A percentile compares a stretch with the other conserved stretches of the same genome.
These are phyloP conservation scores for Pseudoatta argentina DNA, from an alignment of 1,140 invertebrate genomes.

Conservation along the genomic window DNA sequence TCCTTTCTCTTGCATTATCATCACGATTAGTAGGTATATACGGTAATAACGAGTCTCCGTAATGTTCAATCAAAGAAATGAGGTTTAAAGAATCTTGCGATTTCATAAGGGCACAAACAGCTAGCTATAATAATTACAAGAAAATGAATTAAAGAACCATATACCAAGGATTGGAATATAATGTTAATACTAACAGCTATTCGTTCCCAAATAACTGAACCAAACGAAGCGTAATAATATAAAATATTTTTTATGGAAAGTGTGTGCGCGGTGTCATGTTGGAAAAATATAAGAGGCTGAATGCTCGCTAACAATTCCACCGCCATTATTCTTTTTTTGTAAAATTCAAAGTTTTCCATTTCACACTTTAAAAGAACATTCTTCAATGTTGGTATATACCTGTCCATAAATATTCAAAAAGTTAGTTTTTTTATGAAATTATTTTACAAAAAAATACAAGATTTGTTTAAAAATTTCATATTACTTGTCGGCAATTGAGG, in stretches of 20 bases:
- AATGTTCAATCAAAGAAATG: constrained; percentile 80
- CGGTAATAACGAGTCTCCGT: constrained; percentile 84
- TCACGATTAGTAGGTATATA: constrained; percentile 76
- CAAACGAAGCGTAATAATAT: constrained; percentile 73
- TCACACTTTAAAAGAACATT: constrained; percentile 78
- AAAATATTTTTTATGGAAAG: constrained; percentile 81
- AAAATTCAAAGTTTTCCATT: constrained; percentile 73
- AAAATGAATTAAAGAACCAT: background rate
- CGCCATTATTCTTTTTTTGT: constrained; percentile 80
- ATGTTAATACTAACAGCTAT: constrained; percentile 79
- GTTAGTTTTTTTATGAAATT: background rate
- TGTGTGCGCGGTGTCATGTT: constrained; percentile 75
- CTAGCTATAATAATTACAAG: constrained; percentile 75
- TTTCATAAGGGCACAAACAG: constrained; percentile 82
- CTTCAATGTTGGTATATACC: constrained; percentile 82
- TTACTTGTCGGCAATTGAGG: constrained; percentile 82
- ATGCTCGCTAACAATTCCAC: constrained; percentile 83
- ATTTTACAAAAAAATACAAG: too few relatives aligned
- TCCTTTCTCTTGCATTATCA: constrained; percentile 26
- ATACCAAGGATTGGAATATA: background rate
- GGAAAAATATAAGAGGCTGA: constrained; percentile 82
- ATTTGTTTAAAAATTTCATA: background rate
- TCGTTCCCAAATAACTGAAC: constrained; percentile 82
- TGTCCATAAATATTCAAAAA: constrained; percentile 50
- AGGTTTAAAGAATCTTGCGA: constrained; percentile 78